These are phyloP conservation scores for Myrmecophaga tridactyla DNA, from an alignment of 2,113 vertebrate species.

Conservation along the genomic window DNA sequence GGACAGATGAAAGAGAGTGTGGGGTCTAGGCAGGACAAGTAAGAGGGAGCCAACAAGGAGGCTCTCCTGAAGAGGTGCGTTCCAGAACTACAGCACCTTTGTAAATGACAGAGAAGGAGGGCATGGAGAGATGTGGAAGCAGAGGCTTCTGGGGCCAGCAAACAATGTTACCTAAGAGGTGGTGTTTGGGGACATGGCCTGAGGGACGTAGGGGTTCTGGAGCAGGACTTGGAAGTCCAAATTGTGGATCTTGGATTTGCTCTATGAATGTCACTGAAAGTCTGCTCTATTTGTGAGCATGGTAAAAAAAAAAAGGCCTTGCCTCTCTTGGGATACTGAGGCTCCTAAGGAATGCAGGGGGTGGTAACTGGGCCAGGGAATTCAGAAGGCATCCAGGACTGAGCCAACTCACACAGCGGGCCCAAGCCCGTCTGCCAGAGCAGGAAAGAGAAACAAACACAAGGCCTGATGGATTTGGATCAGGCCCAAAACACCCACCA, in stretches of 20 bases:
- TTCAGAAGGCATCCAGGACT: not conserved
- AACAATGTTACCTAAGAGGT: not conserved
- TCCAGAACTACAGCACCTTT: accelerated
- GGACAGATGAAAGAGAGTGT: not conserved
- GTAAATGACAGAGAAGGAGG: not conserved
- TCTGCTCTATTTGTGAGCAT: constrained; percentile 35
- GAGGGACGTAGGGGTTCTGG: not conserved
- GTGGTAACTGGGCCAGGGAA: constrained; percentile 50
- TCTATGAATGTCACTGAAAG: not conserved
- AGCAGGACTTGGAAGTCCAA: not conserved
- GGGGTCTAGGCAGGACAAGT: too few species aligned
- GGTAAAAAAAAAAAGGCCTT: constrained; percentile 49
- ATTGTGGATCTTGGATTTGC: constrained; percentile 9
- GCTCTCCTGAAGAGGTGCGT: not conserved
- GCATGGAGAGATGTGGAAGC: not conserved
- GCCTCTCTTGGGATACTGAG: constrained; percentile 40
- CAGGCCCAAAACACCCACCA: not conserved
- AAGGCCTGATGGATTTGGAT: not conserved
- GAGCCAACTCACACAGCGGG: constrained; percentile 49
- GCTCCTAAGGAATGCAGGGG: constrained; percentile 48
- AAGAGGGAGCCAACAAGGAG: not conserved
- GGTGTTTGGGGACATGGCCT: not conserved
- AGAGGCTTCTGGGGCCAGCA: accelerated
- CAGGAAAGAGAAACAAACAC: constrained; percentile 55
- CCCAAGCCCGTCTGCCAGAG: constrained; percentile 37